Evolutionary conservation across 2,797 vertebrate species (phyloP).

Genomic region (Otolemur crassicaudatus): DNA sequence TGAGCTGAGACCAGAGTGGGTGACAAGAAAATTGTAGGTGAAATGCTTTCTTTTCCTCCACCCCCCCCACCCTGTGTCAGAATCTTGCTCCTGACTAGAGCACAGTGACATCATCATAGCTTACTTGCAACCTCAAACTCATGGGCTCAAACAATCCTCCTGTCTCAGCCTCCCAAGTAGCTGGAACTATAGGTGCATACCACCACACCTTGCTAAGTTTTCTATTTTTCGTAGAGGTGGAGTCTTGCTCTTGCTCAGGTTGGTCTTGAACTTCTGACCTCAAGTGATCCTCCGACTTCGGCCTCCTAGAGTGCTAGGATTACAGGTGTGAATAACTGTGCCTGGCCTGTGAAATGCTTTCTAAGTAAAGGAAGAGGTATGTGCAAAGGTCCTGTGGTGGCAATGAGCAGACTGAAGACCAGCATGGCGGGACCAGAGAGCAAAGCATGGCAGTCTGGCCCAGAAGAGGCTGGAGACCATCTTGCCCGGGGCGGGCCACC

Average conservation of each 20-base stretch:
- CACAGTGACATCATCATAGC: background rate
- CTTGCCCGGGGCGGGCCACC: background rate
- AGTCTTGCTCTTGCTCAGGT: too few species aligned
- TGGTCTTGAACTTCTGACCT: background rate
- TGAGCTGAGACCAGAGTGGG: background rate
- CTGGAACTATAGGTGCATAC: too few species aligned
- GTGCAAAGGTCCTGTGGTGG: conserved; percentile 48
- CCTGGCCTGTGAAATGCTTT: background rate
- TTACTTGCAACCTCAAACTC: background rate
- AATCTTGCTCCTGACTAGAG: background rate
- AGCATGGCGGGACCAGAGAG: rapidly evolving
- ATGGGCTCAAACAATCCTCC: too few species aligned
- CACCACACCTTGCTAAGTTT: too few species aligned
- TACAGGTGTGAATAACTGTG: background rate
- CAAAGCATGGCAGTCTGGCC: background rate
- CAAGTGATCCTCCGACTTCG: background rate
- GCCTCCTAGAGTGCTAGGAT: background rate
- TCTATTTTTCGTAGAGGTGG: too few species aligned
- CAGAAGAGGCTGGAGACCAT: background rate
- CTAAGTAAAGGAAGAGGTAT: background rate
- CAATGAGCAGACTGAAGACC: background rate
- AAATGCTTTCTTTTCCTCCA: background rate
- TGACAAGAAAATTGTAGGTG: background rate
- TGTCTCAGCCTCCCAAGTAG: too few species aligned
- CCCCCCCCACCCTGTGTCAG: background rate